Conservation (phyloP, 1,140 invertebrate species). For the Drosophila ercepeae region DNA sequence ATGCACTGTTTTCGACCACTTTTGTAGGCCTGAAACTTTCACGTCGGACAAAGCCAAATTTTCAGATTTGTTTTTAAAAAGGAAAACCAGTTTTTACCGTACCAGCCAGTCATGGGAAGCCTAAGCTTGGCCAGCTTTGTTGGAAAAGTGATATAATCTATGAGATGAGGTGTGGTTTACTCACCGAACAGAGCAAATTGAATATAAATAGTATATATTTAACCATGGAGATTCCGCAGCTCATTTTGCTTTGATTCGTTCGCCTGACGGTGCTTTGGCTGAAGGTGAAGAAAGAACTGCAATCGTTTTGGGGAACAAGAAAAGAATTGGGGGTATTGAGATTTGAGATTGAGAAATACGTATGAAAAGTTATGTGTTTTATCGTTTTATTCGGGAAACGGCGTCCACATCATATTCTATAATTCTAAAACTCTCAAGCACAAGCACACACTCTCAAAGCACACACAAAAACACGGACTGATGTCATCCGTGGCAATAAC, state of each 20-base stretch:
- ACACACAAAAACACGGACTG: slow-evolving; percentile 28
- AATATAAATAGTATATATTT: slow-evolving; percentile 94
- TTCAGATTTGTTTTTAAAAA: not conserved
- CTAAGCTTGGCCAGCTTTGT: slow-evolving; percentile 12
- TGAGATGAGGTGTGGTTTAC: slow-evolving; percentile 83
- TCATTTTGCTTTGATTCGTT: slow-evolving; percentile 83
- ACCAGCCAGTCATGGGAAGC: slow-evolving; percentile 43
- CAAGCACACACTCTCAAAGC: slow-evolving; percentile 19
- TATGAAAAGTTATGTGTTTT: slow-evolving; percentile 40
- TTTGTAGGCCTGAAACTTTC: slow-evolving; percentile 52
- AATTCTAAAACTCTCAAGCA: slow-evolving; percentile 5
- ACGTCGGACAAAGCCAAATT: slow-evolving; percentile 1
- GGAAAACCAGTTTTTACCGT: slow-evolving; percentile 47
- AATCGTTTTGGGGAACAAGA: slow-evolving; percentile 33
- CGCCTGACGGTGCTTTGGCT: not conserved
- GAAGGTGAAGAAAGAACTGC: slow-evolving; percentile 39
- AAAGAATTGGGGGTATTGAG: no score
- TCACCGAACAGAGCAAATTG: slow-evolving; percentile 93
- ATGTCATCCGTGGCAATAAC: slow-evolving; percentile 43
- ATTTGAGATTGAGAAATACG: slow-evolving; percentile 43
- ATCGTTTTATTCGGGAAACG: slow-evolving; percentile 55
- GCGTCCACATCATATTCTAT: no score
- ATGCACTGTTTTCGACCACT: slow-evolving; percentile 38
- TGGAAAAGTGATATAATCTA: slow-evolving; percentile 26
- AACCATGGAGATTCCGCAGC: slow-evolving; percentile 90